Evolutionary conservation across 2,888 invertebrate genomes (phyloP).

Genomic region (Palloptera scutellata): DNA sequence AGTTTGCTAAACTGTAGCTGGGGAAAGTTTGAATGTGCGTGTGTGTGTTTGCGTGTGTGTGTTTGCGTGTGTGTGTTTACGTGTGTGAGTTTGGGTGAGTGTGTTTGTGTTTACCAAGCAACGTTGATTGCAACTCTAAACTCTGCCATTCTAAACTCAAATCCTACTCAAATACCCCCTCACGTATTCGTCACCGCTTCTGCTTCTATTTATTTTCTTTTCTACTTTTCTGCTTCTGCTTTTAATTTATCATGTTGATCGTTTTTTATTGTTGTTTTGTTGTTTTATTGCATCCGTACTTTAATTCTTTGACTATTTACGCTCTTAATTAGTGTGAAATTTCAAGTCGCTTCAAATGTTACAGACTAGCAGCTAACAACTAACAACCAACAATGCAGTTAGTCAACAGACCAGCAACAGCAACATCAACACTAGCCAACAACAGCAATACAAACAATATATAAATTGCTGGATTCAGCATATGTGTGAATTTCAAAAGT

Average conservation of each 20-base stretch:
- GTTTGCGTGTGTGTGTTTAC: neutral
- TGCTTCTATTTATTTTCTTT: neutral
- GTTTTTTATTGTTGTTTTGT: conserved; percentile 3
- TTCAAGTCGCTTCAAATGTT: conserved; percentile 21
- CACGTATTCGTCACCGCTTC: neutral
- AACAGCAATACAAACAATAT: conserved; percentile 1
- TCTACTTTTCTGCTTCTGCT: too few relatives aligned
- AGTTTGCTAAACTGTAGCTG: conserved; percentile 16
- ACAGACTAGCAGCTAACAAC: neutral
- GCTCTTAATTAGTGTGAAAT: conserved; percentile 30
- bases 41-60: neutral
- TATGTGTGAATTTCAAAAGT: conserved; percentile 1
- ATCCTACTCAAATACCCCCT: neutral
- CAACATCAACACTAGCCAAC: neutral
- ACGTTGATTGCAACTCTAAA: neutral
- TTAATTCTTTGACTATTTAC: conserved; percentile 12
- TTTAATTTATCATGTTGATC: neutral
- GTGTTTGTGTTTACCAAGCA: neutral
- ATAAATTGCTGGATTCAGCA: neutral
- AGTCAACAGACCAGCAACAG: neutral
- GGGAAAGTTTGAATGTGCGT: neutral
- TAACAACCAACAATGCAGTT: neutral
- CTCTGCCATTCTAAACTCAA: neutral
- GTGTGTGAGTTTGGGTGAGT: neutral
- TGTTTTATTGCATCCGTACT: conserved; percentile 3